Evolutionary conservation across 2,888 invertebrate species (phyloP).

Genomic region (Drosophila pegasa): DNA sequence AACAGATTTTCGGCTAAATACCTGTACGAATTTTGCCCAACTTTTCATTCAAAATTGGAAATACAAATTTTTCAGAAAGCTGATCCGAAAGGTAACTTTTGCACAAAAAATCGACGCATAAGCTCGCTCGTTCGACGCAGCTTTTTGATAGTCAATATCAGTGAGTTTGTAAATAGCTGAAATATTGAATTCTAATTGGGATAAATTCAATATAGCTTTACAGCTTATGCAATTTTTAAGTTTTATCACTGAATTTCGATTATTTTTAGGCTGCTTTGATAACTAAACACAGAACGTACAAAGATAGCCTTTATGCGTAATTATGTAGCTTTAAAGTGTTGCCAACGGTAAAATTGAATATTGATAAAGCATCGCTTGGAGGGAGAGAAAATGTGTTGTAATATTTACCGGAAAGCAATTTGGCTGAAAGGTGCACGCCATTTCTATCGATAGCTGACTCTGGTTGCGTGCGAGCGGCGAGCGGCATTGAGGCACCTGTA

Average conservation of each 20-base stretch:
- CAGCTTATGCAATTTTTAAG: background rate
- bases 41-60: background rate
- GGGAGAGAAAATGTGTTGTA: conserved; percentile 15
- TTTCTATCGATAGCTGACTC: conserved; percentile 63
- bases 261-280: background rate
- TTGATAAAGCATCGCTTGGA: conserved; percentile 41
- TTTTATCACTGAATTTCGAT: background rate
- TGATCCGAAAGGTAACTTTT: background rate
- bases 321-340: background rate
- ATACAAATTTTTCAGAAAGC: background rate
- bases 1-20: background rate
- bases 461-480: conserved; percentile 33
- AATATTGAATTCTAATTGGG: background rate
- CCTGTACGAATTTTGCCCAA: background rate
- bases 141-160: background rate
- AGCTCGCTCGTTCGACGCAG: background rate
- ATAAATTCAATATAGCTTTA: background rate
- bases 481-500: conserved; percentile 10
- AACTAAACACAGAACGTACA: background rate
- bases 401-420: conserved; percentile 69
- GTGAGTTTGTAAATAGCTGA: no score
- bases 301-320: no score
- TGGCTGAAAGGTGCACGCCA: conserved; percentile 68
- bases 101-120: background rate
- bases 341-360: conserved; percentile 46